Base-by-base conservation (phyloP, 2,797 vertebrate species). In the Pagetopsis macropterus region DNA sequence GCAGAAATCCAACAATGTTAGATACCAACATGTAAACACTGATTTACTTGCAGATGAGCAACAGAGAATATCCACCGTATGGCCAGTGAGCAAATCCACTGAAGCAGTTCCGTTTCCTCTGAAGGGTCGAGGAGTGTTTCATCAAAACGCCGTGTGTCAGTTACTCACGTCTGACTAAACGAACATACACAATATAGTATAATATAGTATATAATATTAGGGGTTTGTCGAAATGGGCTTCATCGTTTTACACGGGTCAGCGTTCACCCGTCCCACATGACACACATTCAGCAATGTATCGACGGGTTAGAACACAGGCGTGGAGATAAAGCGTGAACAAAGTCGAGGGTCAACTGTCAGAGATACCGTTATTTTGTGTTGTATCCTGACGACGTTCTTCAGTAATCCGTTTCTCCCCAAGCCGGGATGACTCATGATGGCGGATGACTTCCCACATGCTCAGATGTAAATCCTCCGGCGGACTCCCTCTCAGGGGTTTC, bases 221-320 rank as follows among this genome's bases (percentile, higher is more conserved):
- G 23, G 21, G 58, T 59, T 45, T 44, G 63, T 75, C 70, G 62
- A 49, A 56, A 72, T 52, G 61, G 62, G 78, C 76, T 70, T 55
- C 43, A n/a, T 56, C 54, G 27, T 60, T 88, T 78, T 19, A 66
- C 45, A 54, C 77, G 79, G 88, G 87, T 86, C 86, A 91, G 63
- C 70, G 67, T 58, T 63, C 86, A 79, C 37, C 69, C 69, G 46
- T 65, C 52, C 48, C 82, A 82, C 37, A 76, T 72, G 41, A 81
- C 63, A 81, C 76, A 76, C 33, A 75, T 67, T 52, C 31, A 70
- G 19, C 33, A 56, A 31, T 56, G 58, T 55, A 66, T 72, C 48
- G 33, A 44, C 16, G 56, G 12, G 46, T 11, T 0, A 17, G 2
- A 52, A 51, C 12, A 51, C 19, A 62, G 7, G 10, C 23, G 55